Percentiles rank a stretch among this genome's conserved stretches.
Evolutionary conservation across 1,140 invertebrate genomes (phyloP).

Genomic region (Yoshiicerus persimilis): DNA sequence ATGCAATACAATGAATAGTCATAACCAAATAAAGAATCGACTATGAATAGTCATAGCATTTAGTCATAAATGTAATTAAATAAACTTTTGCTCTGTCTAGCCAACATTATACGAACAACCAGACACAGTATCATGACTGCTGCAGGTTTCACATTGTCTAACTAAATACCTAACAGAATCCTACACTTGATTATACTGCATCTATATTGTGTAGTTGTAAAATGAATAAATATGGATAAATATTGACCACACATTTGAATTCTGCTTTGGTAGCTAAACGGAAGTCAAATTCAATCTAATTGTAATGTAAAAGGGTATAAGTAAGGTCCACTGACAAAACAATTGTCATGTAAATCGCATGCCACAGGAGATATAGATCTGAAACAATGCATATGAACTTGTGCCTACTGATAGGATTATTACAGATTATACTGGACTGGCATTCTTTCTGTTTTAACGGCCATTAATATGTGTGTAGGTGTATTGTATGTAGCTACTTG

Average conservation of each 20-base stretch:
- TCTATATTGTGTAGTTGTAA: too few species aligned
- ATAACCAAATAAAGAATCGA: neutral
- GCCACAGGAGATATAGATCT: neutral
- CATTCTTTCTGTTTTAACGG: neutral
- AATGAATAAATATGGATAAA: neutral
- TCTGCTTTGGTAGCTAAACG: neutral
- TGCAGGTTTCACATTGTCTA: too few species aligned
- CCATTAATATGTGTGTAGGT: neutral
- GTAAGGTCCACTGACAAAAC: neutral
- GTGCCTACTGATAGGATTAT: neutral
- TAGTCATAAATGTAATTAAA: too few species aligned
- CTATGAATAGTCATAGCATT: neutral
- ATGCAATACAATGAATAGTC: neutral
- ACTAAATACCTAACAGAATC: too few species aligned
- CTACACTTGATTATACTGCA: too few species aligned
- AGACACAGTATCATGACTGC: too few species aligned
- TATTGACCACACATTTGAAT: neutral
- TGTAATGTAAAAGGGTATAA: neutral
- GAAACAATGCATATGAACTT: neutral
- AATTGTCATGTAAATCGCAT: conserved; percentile 14
- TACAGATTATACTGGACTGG: neutral
- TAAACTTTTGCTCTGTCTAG: neutral
- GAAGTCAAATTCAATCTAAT: neutral
- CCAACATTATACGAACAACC: too few species aligned
- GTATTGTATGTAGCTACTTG: neutral